Conservation (phyloP, 1,140 invertebrate species). For the Euwallacea similis region DNA sequence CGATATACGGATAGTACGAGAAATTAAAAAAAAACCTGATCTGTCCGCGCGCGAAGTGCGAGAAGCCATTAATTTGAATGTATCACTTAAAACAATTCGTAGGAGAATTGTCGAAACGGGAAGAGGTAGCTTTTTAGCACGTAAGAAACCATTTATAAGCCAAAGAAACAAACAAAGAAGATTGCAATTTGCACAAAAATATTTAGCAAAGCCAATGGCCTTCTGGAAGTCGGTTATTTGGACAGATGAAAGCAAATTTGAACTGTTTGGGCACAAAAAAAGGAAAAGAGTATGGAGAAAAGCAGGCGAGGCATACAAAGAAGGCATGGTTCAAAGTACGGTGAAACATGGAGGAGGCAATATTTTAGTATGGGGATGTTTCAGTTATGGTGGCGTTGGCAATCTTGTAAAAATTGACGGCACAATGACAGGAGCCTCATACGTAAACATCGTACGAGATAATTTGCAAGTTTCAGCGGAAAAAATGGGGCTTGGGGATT, state of each 20-base stretch:
- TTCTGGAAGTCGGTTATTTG: too few species aligned
- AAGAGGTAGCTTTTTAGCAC: too few species aligned
- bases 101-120: too few species aligned
- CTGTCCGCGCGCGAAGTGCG: too few species aligned
- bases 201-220: too few species aligned
- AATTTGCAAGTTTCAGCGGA: neutral
- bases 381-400: neutral
- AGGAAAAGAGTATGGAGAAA: neutral
- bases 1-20: too few species aligned
- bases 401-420: neutral
- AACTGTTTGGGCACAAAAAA: neutral
- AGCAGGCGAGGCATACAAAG: neutral
- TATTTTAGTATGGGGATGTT: slow-evolving; percentile 4
- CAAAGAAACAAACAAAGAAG: too few species aligned
- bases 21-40: too few species aligned
- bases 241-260: slow-evolving; percentile 1
- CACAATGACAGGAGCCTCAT: neutral
- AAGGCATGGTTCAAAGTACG: neutral
- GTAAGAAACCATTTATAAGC: too few species aligned
- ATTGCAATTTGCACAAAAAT: too few species aligned
- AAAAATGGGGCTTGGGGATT: slow-evolving; percentile 1
- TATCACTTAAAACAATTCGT: too few species aligned
- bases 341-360: neutral
- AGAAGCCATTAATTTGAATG: too few species aligned
- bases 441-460: neutral